Percentiles rank a stretch among this genome's conserved stretches.
These are phyloP conservation scores for Tadarida brasiliensis DNA, from an alignment of 2,797 vertebrate genomes.

Conservation along the genomic window DNA sequence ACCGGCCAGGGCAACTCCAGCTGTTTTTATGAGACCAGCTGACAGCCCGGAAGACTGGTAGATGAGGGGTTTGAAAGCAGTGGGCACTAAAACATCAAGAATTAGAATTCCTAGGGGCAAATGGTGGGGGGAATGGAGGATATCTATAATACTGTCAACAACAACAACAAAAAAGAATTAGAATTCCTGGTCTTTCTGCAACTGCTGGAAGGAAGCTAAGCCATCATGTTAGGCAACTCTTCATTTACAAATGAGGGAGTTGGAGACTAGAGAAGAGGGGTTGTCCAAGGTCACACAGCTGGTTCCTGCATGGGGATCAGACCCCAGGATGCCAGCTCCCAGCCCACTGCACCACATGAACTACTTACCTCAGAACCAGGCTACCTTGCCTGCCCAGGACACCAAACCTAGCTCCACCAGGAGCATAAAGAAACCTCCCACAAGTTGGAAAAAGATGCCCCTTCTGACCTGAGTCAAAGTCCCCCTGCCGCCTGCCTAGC, in stretches of 20 bases:
- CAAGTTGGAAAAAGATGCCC: background rate
- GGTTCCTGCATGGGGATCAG: background rate
- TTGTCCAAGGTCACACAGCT: background rate
- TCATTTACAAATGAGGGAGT: background rate
- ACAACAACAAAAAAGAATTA: background rate
- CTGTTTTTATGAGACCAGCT: background rate
- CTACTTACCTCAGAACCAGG: background rate
- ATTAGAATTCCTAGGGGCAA: background rate
- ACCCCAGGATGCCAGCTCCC: background rate
- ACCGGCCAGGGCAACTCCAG: background rate
- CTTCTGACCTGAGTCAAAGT: constrained; percentile 60
- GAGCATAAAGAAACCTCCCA: background rate
- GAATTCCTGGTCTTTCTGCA: background rate
- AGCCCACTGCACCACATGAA: background rate
- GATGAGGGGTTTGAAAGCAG: background rate
- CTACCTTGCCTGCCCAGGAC: background rate
- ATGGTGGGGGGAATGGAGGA: background rate
- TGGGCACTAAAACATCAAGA: background rate
- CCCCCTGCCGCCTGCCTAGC: background rate
- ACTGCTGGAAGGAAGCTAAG: background rate
- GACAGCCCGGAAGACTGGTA: background rate
- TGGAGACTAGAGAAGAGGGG: background rate
- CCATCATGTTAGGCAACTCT: background rate
- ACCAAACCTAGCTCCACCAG: background rate
- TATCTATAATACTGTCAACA: background rate